These are phyloP conservation scores for Hirundo rustica DNA, from an alignment of 2,797 vertebrate genomes.

Conservation along the genomic window DNA sequence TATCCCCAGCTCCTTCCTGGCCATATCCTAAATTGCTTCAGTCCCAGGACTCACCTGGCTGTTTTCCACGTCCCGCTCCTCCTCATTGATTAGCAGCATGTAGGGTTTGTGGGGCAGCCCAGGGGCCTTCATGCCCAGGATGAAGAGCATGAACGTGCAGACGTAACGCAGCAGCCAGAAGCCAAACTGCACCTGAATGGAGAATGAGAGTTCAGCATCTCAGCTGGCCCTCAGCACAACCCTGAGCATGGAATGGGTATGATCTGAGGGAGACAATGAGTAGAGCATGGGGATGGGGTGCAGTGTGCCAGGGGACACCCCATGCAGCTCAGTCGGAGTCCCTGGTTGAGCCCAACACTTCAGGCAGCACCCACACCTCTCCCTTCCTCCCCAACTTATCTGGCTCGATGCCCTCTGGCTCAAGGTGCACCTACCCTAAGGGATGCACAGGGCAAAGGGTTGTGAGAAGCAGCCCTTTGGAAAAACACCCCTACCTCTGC, in stretches of 20 bases:
- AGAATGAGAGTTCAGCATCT: background rate
- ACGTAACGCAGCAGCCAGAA: slow-evolving; percentile 90
- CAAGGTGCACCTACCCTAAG: background rate
- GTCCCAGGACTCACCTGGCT: slow-evolving; percentile 56
- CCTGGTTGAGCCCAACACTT: background rate
- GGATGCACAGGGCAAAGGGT: background rate
- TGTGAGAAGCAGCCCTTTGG: background rate
- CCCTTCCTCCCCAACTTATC: background rate
- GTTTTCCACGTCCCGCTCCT: slow-evolving; percentile 87
- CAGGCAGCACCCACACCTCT: background rate
- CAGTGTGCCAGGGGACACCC: background rate
- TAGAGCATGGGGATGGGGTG: background rate
- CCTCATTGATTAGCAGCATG: slow-evolving; percentile 88
- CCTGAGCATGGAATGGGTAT: background rate
- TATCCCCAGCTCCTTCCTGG: background rate
- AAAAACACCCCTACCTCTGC: background rate
- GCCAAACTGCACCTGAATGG: slow-evolving; percentile 85
- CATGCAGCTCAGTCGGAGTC: fast-evolving
- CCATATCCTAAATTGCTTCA: background rate
- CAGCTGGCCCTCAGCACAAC: background rate
- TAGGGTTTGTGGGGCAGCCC: slow-evolving; percentile 88
- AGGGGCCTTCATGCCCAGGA: slow-evolving; percentile 89
- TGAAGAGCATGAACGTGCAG: slow-evolving; percentile 84
- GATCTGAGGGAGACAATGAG: background rate
- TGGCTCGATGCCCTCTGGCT: background rate